Conservation (phyloP, 1,140 invertebrate genomes). For the Antheraea mylitta region DNA sequence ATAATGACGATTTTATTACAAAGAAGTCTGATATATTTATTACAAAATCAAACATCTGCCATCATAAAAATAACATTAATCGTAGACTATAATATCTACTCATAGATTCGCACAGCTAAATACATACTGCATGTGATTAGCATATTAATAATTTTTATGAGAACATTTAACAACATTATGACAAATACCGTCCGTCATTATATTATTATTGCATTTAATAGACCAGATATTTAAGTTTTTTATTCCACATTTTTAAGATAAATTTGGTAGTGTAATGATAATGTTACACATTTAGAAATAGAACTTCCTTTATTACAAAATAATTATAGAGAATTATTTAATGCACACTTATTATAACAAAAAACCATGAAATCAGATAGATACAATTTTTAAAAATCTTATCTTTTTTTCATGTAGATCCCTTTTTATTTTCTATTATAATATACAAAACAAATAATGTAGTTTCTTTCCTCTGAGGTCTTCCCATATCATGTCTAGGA, state of each 20-base stretch:
- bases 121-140: neutral
- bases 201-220: neutral
- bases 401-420: too few species aligned
- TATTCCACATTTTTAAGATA: neutral
- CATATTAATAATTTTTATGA: neutral
- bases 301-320: neutral
- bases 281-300: neutral
- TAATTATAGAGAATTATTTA: neutral
- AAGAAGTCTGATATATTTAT: neutral
- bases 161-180: neutral
- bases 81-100: neutral
- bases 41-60: conserved; percentile 29
- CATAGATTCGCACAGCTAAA: neutral
- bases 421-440: too few species aligned
- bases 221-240: neutral
- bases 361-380: too few species aligned
- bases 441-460: too few species aligned
- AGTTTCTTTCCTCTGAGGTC: too few species aligned
- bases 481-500: too few species aligned
- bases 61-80: conserved; percentile 4
- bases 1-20: neutral
- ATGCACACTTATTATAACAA: neutral
- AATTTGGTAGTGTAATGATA: neutral
- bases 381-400: neutral
- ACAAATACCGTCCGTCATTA: neutral